Percentiles rank a stretch among this genome's conserved stretches.
Evolutionary conservation across 1,140 invertebrate genomes (phyloP).

Genomic region (Liolophura sinensis): DNA sequence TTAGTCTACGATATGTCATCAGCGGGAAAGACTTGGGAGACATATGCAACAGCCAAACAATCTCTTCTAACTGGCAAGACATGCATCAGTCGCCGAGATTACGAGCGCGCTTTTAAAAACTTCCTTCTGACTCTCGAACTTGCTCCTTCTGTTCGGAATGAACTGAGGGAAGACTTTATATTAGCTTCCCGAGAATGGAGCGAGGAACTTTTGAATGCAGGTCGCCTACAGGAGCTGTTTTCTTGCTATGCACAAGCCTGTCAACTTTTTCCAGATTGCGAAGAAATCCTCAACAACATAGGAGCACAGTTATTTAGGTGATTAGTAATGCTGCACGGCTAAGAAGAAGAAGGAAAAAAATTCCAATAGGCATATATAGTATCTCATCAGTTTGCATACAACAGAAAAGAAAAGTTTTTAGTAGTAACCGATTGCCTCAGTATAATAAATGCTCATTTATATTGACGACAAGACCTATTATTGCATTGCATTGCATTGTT

Average conservation of each 20-base stretch:
- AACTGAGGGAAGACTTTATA: constrained; percentile 38
- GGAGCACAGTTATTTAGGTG: constrained; percentile 60
- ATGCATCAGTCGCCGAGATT: constrained; percentile 29
- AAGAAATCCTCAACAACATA: constrained; percentile 53
- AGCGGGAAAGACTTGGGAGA: constrained; percentile 11
- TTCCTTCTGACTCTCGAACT: constrained; percentile 43
- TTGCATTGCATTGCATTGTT: too few species aligned
- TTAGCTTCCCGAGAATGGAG: constrained; percentile 39
- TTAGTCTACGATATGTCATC: neutral
- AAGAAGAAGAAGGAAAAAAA: too few species aligned
- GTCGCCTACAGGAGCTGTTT: constrained; percentile 49
- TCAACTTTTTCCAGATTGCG: constrained; percentile 53
- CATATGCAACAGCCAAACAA: constrained; percentile 15
- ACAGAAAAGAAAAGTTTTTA: neutral
- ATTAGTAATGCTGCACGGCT: constrained; percentile 4
- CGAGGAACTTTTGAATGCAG: constrained; percentile 28
- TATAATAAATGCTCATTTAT: too few species aligned
- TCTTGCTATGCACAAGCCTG: constrained; percentile 58
- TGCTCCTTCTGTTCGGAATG: constrained; percentile 15
- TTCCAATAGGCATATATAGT: too few species aligned
- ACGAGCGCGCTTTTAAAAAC: constrained; percentile 44
- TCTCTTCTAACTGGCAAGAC: constrained; percentile 29
- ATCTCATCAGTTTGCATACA: too few species aligned
- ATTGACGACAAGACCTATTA: too few species aligned
- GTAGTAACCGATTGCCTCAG: neutral